Base-by-base conservation (phyloP, 1,140 invertebrate species). In the Meteorus sp. region DNA sequence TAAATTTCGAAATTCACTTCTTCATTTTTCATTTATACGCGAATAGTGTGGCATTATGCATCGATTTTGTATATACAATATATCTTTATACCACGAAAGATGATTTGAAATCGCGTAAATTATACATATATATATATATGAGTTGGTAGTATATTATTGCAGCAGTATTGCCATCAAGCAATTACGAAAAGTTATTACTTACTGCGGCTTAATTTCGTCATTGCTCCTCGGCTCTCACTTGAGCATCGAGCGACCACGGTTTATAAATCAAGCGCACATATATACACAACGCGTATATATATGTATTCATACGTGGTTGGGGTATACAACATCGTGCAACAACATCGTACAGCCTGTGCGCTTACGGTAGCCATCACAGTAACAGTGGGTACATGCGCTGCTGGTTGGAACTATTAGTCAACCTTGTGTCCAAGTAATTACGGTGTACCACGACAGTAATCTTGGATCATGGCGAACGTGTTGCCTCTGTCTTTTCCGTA, bases 371-470 rank as follows among this genome's bases (percentile, higher is more conserved):
- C 39, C 27, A 47, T 35, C 41, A n/a, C 41, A 15, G 43, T 19
- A 58, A n/a, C n/a, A n/a, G 23, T 44, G 15, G 45, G 56, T 58
- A 58, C 45, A 51, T 41, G 44, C 44, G n/a, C n/a, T 47, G 13
- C 22, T 25, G 25, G 15, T 29, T 55, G 27, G 19, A 37, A 56
- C 53, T 61, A 64, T 66, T 66, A 62, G 64, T 66, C 64, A 64
- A 59, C 59, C 64, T 51, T 61, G 48, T 64, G 59, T 56, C 59
- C 45, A 39, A 59, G 59, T 62, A 61, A 66, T 66, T 61, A 61
- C 51, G 45, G 44, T 55, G 59, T n/a, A n/a, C n/a, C 59, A 56
- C 48, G 62, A 35, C 56, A 41, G 56, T 58, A 64, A 66, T 56
- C 59, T 57, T 43, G 59, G 56, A 59, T 60, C 61, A 59, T 57